Conservation (phyloP, 30 jellyfish, hydroid and myxozoan species). For the Haliclystus octoradiatus region DNA sequence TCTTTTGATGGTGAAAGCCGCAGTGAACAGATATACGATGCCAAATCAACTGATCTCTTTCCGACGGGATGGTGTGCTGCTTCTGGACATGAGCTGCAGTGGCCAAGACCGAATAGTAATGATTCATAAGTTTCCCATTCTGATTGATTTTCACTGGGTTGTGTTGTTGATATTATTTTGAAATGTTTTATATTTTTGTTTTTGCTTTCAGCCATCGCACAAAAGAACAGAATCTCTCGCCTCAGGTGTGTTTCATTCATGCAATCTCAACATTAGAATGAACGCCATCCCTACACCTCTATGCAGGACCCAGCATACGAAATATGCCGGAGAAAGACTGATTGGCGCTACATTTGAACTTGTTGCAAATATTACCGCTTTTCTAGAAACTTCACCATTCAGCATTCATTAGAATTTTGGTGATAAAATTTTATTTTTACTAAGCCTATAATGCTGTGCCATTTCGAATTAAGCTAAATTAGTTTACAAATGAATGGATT, state of each 20-base stretch:
- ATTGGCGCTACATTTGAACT: too few relatives aligned
- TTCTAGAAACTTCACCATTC: too few relatives aligned
- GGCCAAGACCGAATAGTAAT: slow-evolving; percentile 97
- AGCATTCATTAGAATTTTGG: too few relatives aligned
- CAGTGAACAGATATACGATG: slow-evolving; percentile 71
- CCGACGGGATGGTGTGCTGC: slow-evolving; percentile 98
- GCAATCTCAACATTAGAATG: too few relatives aligned
- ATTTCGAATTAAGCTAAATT: too few relatives aligned
- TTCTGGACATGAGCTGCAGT: slow-evolving; percentile 93
- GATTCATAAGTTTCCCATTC: neutral
- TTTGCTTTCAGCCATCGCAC: slow-evolving; percentile 47
- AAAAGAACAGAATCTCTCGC: slow-evolving; percentile 88
- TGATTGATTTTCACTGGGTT: neutral
- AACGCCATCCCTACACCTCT: too few relatives aligned
- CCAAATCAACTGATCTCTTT: slow-evolving; percentile 36
- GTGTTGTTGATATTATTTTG: slow-evolving; percentile 9
- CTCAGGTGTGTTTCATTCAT: slow-evolving; percentile 51
- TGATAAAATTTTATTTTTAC: too few relatives aligned
- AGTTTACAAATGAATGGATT: too few relatives aligned
- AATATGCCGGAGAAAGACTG: too few relatives aligned
- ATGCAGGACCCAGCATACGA: too few relatives aligned
- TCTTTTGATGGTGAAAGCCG: slow-evolving; percentile 89
- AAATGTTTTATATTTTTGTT: slow-evolving; percentile 5
- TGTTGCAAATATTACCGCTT: too few relatives aligned
- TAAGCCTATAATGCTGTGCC: too few relatives aligned